phyloP scores from a whole-genome alignment of 37 sponge, comb jelly and placozoan genomes.

The Crambe crambe region DNA sequence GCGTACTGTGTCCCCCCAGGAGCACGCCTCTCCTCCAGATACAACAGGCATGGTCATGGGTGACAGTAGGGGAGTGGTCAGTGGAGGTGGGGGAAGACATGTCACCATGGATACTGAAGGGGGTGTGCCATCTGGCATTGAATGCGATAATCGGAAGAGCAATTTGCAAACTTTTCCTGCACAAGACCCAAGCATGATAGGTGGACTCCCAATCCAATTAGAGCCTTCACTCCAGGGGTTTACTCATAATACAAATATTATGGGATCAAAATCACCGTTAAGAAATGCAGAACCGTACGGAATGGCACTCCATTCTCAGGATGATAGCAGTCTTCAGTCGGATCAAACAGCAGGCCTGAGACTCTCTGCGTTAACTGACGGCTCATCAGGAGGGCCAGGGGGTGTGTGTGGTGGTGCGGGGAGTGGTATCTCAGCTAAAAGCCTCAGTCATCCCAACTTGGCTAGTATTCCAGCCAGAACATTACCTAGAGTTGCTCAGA shows the following conservation, averaged over 20 bases:
- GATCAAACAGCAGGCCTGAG: neutral
- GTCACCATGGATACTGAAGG: neutral
- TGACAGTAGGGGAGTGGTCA: neutral
- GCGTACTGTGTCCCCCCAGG: neutral
- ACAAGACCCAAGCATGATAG: neutral
- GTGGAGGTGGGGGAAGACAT: neutral
- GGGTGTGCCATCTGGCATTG: neutral
- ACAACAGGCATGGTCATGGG: neutral
- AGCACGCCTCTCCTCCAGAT: neutral
- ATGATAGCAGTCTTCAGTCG: neutral
- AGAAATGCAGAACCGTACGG: neutral
- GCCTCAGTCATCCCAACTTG: conserved; percentile 1
- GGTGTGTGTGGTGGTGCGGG: too few species aligned
- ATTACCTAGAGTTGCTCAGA: neutral
- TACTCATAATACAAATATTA: neutral
- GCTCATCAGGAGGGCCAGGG: neutral
- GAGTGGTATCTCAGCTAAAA: too few species aligned
- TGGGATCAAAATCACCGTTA: neutral
- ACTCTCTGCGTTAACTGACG: neutral
- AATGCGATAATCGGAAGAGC: neutral
- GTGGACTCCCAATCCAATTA: conserved; percentile 5
- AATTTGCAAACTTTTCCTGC: neutral
- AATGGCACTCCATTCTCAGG: neutral
- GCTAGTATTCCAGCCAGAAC: neutral
- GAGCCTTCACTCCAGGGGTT: neutral